These are phyloP conservation scores for Sardina pilchardus DNA, from an alignment of 2,113 vertebrate genomes.

Conservation along the genomic window DNA sequence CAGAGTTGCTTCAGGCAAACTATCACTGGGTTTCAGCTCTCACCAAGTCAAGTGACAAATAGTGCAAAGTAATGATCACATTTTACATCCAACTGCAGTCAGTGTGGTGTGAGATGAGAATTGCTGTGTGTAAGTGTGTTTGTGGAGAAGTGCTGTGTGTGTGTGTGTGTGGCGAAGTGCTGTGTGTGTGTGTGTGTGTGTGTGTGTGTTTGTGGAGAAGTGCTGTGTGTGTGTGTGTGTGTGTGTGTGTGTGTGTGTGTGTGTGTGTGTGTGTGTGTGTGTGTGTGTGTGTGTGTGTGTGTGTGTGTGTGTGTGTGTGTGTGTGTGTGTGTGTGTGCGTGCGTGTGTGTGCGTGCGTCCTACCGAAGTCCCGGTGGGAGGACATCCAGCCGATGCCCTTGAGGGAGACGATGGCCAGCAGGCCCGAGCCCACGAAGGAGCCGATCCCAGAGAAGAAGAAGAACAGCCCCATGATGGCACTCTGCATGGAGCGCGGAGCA, in stretches of 20 bases:
- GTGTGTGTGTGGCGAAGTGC: background rate
- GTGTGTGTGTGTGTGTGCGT: background rate
- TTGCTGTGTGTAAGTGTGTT: no score
- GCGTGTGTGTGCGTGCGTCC: background rate
- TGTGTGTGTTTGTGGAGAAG: no score
- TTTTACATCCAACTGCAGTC: no score
- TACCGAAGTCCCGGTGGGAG: background rate
- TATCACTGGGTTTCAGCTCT: no score
- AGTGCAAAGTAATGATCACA: no score
- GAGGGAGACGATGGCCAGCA: slow-evolving; percentile 87
- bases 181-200: slow-evolving; percentile 5
- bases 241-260: background rate
- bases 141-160: background rate
- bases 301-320: background rate
- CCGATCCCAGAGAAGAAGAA: slow-evolving; percentile 98
- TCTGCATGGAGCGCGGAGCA: slow-evolving; percentile 96
- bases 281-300: no score
- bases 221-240: slow-evolving; percentile 11
- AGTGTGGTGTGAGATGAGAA: no score
- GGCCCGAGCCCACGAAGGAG: slow-evolving; percentile 92
- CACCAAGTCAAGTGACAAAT: no score
- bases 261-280: background rate
- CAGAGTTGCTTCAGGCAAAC: no score
- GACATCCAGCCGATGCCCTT: slow-evolving; percentile 77
- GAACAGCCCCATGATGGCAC: slow-evolving; percentile 96